Conservation (phyloP, 2,888 invertebrate species). For the Tyria jacobaeae region DNA sequence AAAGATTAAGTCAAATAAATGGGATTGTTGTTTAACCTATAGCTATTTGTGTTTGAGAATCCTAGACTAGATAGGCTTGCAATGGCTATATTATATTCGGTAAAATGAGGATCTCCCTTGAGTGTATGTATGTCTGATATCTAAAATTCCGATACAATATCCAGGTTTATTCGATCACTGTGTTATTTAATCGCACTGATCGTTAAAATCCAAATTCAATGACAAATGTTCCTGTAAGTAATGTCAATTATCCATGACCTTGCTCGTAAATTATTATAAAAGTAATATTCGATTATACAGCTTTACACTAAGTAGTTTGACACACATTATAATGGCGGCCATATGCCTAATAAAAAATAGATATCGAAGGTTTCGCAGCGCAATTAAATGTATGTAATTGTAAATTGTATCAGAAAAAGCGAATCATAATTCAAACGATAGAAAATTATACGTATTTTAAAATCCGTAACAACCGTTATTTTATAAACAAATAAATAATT, state of each 20-base stretch:
- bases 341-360: conserved; percentile 18
- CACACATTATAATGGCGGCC: conserved; percentile 26
- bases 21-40: no score
- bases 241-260: conserved; percentile 33
- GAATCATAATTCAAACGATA: not conserved
- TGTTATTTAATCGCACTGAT: not conserved
- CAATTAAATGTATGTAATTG: conserved; percentile 8
- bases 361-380: conserved; percentile 12
- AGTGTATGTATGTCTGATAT: no score
- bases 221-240: conserved; percentile 10
- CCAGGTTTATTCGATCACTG: not conserved
- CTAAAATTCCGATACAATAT: not conserved
- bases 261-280: conserved; percentile 33
- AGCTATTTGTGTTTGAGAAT: not conserved
- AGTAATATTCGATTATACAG: conserved; percentile 31
- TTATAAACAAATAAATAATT: not conserved
- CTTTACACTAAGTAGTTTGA: conserved; percentile 26
- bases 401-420: not conserved
- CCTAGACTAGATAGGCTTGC: no score
- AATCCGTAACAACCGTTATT: not conserved
- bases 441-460: not conserved
- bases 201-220: not conserved
- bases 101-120: no score
- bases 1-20: no score
- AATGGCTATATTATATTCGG: no score